A percentile compares a stretch with the other conserved stretches of the same genome.
Conservation (phyloP, 2,888 invertebrate species). For the Caenorhabditis drosophilae region DNA sequence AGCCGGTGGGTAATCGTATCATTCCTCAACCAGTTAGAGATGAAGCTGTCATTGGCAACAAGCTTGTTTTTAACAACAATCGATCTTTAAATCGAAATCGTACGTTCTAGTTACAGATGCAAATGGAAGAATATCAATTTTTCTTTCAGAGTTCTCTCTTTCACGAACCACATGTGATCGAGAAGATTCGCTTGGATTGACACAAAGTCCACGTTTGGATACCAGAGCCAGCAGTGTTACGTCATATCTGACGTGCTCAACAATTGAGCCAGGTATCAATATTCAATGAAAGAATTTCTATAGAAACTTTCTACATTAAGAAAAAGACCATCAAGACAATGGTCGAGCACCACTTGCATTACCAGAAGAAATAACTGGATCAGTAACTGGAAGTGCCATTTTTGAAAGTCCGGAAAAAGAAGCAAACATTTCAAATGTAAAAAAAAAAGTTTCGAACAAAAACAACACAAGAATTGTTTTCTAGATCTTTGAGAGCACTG, state of each 20-base stretch:
- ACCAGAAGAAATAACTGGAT: slow-evolving; percentile 56
- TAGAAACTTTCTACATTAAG: slow-evolving; percentile 4
- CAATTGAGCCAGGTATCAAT: slow-evolving; percentile 49
- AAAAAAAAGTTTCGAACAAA: background rate
- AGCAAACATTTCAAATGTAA: background rate
- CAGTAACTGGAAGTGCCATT: slow-evolving; percentile 22
- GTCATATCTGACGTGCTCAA: slow-evolving; percentile 47
- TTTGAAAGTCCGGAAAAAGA: slow-evolving; percentile 8
- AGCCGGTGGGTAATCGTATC: too few relatives aligned
- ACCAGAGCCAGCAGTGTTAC: slow-evolving; percentile 43
- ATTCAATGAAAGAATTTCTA: background rate
- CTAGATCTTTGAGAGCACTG: background rate
- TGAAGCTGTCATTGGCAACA: too few relatives aligned
- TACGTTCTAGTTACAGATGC: too few relatives aligned
- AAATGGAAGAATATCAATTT: too few relatives aligned
- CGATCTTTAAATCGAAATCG: too few relatives aligned
- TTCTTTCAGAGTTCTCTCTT: slow-evolving; percentile 23
- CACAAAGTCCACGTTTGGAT: slow-evolving; percentile 29
- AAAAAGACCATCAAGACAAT: slow-evolving; percentile 17
- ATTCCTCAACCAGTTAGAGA: too few relatives aligned
- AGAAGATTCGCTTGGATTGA: slow-evolving; percentile 43
- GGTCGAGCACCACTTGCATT: slow-evolving; percentile 58
- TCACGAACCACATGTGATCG: slow-evolving; percentile 33
- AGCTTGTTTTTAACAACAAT: too few relatives aligned
- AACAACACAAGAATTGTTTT: too few relatives aligned